Percentiles rank a stretch among this genome's conserved stretches.
phyloP scores from a whole-genome alignment of 2,113 vertebrate species.

The Alethe diademata region DNA sequence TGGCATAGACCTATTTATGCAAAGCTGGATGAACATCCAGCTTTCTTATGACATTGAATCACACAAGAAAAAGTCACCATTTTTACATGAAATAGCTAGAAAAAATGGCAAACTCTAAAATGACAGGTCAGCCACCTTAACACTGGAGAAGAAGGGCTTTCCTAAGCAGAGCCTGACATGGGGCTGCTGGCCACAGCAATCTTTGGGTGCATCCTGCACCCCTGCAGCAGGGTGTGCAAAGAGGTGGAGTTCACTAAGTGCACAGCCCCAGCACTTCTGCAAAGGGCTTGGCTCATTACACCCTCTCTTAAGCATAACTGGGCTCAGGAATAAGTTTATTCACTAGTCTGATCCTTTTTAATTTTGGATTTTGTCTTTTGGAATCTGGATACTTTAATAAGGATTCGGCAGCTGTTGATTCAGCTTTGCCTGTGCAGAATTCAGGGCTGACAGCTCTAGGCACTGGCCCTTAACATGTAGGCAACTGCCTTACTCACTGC shows the following conservation, averaged over 20 bases:
- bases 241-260: neutral
- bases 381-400: neutral
- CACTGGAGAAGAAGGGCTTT: neutral
- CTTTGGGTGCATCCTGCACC: neutral
- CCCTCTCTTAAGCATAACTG: neutral
- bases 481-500: neutral
- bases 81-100: neutral
- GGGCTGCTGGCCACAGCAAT: neutral
- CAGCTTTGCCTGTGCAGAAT: neutral
- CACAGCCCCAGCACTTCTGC: neutral
- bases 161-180: neutral
- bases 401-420: fast-evolving
- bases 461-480: neutral
- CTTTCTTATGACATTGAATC: neutral
- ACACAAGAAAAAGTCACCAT: neutral
- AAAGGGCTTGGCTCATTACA: neutral
- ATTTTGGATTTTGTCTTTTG: neutral
- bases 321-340: neutral
- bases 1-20: neutral
- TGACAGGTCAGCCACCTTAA: neutral
- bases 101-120: neutral
- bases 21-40: neutral
- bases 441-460: neutral
- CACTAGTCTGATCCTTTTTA: neutral
- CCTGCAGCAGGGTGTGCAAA: fast-evolving